Evolutionary conservation across 2,888 invertebrate genomes (phyloP).

Genomic region (Biston stratarius): DNA sequence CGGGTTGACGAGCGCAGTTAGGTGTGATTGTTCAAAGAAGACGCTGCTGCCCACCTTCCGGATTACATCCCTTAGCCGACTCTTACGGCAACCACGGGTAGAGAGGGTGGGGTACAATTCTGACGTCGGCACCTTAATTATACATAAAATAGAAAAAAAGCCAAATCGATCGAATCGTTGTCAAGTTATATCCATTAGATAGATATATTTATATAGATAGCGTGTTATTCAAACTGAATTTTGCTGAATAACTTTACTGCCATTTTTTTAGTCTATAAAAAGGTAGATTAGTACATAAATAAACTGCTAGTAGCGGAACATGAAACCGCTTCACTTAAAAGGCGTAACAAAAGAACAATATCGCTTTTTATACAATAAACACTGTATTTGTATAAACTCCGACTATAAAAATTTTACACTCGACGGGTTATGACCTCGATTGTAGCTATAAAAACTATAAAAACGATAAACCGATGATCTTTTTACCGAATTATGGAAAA

Average conservation of each 20-base stretch:
- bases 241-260: background rate
- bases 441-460: slow-evolving; percentile 36
- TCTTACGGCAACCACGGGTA: no score
- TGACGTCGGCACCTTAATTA: no score
- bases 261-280: background rate
- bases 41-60: no score
- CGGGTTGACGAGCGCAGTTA: no score
- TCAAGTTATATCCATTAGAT: no score
- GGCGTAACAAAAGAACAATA: slow-evolving; percentile 17
- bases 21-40: no score
- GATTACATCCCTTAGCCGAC: no score
- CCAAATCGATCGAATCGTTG: no score
- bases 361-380: slow-evolving; percentile 28
- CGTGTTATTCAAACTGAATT: background rate
- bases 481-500: slow-evolving; percentile 19
- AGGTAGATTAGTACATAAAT: slow-evolving; percentile 14
- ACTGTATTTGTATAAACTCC: slow-evolving; percentile 24
- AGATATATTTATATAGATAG: no score
- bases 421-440: slow-evolving; percentile 39
- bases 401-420: slow-evolving; percentile 37
- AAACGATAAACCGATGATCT: slow-evolving; percentile 34
- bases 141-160: no score
- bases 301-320: slow-evolving; percentile 15
- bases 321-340: slow-evolving; percentile 14
- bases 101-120: no score